Base-by-base conservation (phyloP, 2,797 vertebrate genomes). In the Protosalanx chinensis region DNA sequence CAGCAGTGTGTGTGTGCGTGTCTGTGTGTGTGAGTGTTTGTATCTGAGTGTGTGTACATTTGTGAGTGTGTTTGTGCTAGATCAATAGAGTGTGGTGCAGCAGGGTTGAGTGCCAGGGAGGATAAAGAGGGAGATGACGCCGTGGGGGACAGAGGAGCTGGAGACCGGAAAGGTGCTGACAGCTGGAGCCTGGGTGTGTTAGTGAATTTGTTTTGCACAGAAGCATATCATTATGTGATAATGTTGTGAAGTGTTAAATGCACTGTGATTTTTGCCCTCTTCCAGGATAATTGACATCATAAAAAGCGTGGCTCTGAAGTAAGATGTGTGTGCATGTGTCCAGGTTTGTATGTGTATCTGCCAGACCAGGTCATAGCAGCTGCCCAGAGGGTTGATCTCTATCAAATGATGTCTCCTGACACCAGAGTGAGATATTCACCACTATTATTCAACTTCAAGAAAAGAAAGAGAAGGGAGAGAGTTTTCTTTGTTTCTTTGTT, bases 21-120 rank as follows among this genome's bases (percentile, higher is more conserved):
- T 57, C 15, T 16, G 53, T 57, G 18, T 12, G 59, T 10, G 6
- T 23, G 49, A 18, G 67, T 59, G 68, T 29, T 4, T 46, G 33
- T 61, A 57, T 61, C 57, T 70, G 20, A 8, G 33, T 74, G 67
- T 23, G 67, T 59, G 61, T 69, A 37, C 66, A 29, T 20, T 16
- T 32, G 70, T 64, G 29, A 33, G 61, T 69, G 60, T 32, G 49
- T 64, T 51, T 72, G 46, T 58, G 10, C 76, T 60, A 64, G 75
- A 86, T 86, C 82, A 86, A 84, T 84, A 84, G 75, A 71, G 41
- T 76, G 41, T 76, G 75, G 73, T 61, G 76, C 75, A 68, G 68
- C 69, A 72, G 67, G 41, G 83, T 70, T 80, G 12, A 83, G 77
- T 84, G 85, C 81, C 74, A 76, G 32, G 49, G 15, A 46, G 75